Evolutionary conservation across 2,797 vertebrate species (phyloP).

Genomic region (Eremophila alpestris): DNA sequence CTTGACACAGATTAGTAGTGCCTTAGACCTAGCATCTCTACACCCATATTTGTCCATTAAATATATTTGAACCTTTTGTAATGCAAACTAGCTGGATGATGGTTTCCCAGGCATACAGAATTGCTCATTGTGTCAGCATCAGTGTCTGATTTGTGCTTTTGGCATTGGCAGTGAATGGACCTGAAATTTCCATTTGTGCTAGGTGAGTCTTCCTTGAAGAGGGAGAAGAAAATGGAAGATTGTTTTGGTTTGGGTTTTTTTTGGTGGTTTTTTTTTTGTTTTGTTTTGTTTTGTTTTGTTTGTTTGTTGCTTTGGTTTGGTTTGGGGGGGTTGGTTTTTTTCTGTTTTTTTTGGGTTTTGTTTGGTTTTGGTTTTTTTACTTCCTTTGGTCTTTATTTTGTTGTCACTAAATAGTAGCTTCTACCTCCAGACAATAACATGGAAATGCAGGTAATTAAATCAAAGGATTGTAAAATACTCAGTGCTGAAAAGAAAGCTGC

Average conservation of each 20-base stretch:
- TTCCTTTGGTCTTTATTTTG: constrained; percentile 7
- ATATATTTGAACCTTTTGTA: not conserved
- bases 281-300: too few relatives aligned
- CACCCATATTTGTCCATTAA: not conserved
- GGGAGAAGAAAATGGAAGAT: not conserved
- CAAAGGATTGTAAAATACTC: not conserved
- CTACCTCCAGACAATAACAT: not conserved
- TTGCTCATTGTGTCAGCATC: not conserved
- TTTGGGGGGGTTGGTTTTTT: too few relatives aligned
- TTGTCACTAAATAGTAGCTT: not conserved
- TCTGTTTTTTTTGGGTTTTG: too few relatives aligned
- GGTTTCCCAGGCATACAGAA: not conserved
- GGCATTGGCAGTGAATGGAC: not conserved
- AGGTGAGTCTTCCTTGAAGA: not conserved
- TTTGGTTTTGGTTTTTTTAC: not conserved
- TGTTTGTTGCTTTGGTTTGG: too few relatives aligned
- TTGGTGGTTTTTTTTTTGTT: too few relatives aligned
- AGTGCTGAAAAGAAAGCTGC: not conserved
- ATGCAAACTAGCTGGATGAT: not conserved
- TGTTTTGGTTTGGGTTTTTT: not conserved
- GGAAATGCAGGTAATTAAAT: not conserved
- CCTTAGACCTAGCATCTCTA: not conserved
- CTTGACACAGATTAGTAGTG: not conserved
- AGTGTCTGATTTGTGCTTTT: not conserved
- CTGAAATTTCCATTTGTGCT: not conserved